These are phyloP conservation scores for Ceriagrion tenellum DNA, from an alignment of 2,888 invertebrate species.

Conservation along the genomic window DNA sequence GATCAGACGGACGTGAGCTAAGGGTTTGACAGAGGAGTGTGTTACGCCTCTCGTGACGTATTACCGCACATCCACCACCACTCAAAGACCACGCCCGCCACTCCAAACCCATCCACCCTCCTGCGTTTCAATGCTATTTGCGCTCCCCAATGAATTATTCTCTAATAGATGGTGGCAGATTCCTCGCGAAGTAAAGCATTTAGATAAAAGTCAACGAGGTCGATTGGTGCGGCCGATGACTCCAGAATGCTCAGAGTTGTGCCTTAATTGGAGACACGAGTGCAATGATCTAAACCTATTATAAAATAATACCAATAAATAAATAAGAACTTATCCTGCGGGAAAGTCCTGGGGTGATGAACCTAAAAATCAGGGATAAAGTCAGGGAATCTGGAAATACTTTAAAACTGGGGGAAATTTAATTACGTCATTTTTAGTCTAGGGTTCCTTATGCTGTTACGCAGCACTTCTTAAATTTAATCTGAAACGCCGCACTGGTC, in stretches of 20 bases:
- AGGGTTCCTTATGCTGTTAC: too few species aligned
- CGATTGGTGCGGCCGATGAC: background rate
- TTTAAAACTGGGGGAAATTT: too few species aligned
- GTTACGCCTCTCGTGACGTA: background rate
- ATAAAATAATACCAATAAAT: too few species aligned
- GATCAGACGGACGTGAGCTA: background rate
- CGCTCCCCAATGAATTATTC: background rate
- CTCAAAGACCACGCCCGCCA: background rate
- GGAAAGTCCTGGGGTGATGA: too few species aligned
- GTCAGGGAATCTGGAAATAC: too few species aligned
- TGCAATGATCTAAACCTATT: too few species aligned
- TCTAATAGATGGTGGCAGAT: background rate
- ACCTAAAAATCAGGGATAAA: too few species aligned
- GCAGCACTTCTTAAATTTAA: too few species aligned
- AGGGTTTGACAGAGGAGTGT: background rate
- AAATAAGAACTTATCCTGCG: too few species aligned
- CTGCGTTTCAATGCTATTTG: background rate
- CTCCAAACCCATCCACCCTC: background rate
- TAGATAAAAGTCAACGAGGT: background rate
- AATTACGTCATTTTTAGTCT: too few species aligned
- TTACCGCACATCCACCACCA: background rate
- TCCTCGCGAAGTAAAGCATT: background rate
- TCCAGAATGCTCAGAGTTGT: background rate
- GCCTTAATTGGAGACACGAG: too few species aligned
- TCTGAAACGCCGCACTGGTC: too few species aligned